phyloP scores from a whole-genome alignment of 2,888 invertebrate genomes.

The Tineola bisselliella region DNA sequence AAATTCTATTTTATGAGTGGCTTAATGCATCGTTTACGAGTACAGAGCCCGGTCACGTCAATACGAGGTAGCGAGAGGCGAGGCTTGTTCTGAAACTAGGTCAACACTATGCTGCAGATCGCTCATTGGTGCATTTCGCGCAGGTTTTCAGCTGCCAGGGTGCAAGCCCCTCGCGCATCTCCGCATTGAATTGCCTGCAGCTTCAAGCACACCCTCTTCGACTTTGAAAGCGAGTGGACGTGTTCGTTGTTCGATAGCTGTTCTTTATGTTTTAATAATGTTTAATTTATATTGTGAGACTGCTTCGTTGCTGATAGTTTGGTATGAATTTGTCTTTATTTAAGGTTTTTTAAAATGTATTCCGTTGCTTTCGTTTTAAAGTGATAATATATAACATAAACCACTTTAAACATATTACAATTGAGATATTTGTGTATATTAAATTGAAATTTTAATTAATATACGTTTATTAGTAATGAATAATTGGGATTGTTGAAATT shows the following conservation, averaged over 20 bases:
- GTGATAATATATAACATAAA: too few relatives aligned
- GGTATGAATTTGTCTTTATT: too few relatives aligned
- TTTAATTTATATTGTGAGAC: too few relatives aligned
- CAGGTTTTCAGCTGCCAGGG: background rate
- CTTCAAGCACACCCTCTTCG: background rate
- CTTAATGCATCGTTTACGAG: background rate
- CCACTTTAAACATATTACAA: too few relatives aligned
- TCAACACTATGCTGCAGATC: background rate
- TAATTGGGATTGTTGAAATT: too few relatives aligned
- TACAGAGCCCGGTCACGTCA: background rate
- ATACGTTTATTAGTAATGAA: too few relatives aligned
- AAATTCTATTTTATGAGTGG: too few relatives aligned
- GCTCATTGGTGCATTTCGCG: conserved; percentile 6
- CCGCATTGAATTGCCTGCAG: background rate
- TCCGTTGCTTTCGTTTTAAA: too few relatives aligned
- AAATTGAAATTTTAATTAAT: too few relatives aligned
- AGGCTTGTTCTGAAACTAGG: background rate
- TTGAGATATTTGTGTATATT: too few relatives aligned
- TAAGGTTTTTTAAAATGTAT: too few relatives aligned
- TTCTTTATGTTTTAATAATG: background rate
- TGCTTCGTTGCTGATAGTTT: too few relatives aligned
- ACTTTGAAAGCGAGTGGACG: background rate
- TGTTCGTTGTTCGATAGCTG: background rate
- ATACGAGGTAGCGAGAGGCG: background rate
- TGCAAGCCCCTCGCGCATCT: background rate